These are phyloP conservation scores for Cheilosia scutellata DNA, from an alignment of 2,888 invertebrate genomes.

Conservation along the genomic window DNA sequence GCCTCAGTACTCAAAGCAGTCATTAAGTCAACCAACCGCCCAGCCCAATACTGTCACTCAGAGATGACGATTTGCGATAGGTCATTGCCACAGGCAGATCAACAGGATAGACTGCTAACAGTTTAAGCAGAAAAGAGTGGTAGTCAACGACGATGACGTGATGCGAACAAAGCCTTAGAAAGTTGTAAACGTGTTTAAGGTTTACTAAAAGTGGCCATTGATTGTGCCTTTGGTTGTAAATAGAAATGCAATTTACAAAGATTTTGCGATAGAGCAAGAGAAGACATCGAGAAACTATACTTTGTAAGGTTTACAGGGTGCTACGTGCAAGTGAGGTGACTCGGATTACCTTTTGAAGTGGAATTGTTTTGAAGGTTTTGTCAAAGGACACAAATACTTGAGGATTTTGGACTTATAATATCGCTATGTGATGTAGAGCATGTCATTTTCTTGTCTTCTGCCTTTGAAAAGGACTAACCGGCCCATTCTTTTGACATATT, in stretches of 20 bases:
- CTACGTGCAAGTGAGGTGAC: neutral
- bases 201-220: slow-evolving; percentile 31
- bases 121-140: slow-evolving; percentile 10
- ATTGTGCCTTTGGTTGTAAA: slow-evolving; percentile 44
- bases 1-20: slow-evolving; percentile 14
- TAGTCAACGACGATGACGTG: slow-evolving; percentile 31
- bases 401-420: too few species aligned
- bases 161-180: slow-evolving; percentile 61
- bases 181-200: slow-evolving; percentile 40
- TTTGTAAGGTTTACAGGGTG: neutral
- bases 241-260: slow-evolving; percentile 44
- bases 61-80: slow-evolving; percentile 61
- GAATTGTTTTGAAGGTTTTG: neutral
- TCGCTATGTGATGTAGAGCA: too few species aligned
- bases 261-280: slow-evolving; percentile 6
- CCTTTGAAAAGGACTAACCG: too few species aligned
- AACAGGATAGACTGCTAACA: neutral
- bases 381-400: neutral
- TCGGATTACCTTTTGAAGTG: neutral
- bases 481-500: too few species aligned
- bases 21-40: slow-evolving; percentile 43
- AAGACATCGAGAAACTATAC: slow-evolving; percentile 2
- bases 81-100: slow-evolving; percentile 38
- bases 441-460: too few species aligned
- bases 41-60: slow-evolving; percentile 40